Percentiles rank a stretch among this genome's conserved stretches.
Conservation (phyloP, 1,140 invertebrate genomes). For the Agrypnia vestita region DNA sequence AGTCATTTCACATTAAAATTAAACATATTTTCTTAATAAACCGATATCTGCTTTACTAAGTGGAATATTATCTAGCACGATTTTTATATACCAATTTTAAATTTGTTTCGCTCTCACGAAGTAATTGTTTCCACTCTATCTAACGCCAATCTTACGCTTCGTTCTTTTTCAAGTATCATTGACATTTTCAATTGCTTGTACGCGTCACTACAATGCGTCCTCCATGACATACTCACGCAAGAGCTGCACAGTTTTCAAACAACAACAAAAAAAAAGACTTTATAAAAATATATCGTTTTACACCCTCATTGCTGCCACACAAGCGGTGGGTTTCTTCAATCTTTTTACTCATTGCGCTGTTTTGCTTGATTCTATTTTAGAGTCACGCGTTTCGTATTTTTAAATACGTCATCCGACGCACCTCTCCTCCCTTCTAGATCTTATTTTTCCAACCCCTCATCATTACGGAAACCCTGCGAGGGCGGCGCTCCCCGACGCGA, state of each 20-base stretch:
- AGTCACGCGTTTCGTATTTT: background rate
- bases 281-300: no score
- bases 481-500: background rate
- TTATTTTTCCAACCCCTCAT: constrained; percentile 11
- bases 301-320: no score
- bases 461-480: constrained; percentile 12
- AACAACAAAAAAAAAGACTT: no score
- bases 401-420: background rate
- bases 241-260: no score
- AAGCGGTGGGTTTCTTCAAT: no score
- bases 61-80: no score
- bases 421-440: background rate
- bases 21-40: no score
- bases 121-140: constrained; percentile 1
- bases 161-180: background rate
- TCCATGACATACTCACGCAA: background rate
- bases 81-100: no score
- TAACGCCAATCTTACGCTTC: background rate
- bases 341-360: no score
- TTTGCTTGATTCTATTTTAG: no score
- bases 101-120: background rate
- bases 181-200: constrained; percentile 19
- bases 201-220: background rate
- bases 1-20: no score
- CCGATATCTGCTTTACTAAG: no score